Conservation (phyloP, 1,140 invertebrate species). For the Drosophila sucinea region DNA sequence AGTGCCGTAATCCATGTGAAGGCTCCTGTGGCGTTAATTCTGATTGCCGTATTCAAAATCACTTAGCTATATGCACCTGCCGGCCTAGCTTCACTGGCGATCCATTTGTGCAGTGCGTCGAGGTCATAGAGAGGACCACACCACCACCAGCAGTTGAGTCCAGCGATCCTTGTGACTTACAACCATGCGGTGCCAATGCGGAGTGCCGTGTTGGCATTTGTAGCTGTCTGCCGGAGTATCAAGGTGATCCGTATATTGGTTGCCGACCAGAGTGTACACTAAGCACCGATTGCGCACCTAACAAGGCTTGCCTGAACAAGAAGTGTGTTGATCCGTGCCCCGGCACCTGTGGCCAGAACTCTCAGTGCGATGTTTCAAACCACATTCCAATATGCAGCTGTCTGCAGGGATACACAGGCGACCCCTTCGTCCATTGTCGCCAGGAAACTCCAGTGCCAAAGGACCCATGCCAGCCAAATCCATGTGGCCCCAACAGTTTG, state of each 20-base stretch:
- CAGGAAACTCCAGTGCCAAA: conserved; percentile 61
- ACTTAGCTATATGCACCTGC: conserved; percentile 90
- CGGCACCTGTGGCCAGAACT: conserved; percentile 89
- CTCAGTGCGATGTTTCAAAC: conserved; percentile 91
- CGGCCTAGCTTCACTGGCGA: conserved; percentile 87
- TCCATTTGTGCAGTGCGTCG: conserved; percentile 88
- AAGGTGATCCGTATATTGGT: conserved; percentile 87
- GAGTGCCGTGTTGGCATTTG: conserved; percentile 88
- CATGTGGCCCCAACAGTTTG: conserved; percentile 91
- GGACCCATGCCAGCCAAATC: conserved; percentile 89
- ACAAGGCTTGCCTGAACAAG: conserved; percentile 89
- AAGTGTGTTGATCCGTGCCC: conserved; percentile 90
- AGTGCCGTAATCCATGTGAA: conserved; percentile 90
- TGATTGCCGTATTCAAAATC: conserved; percentile 90
- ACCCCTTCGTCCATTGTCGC: conserved; percentile 88
- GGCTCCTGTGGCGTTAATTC: conserved; percentile 91
- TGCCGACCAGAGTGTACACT: conserved; percentile 93
- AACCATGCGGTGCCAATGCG: conserved; percentile 92
- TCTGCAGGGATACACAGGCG: conserved; percentile 87
- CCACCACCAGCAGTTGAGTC: conserved; percentile 83
- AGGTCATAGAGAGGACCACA: conserved; percentile 85
- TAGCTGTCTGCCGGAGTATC: conserved; percentile 86
- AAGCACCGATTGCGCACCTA: conserved; percentile 91
- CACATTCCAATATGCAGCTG: conserved; percentile 91
- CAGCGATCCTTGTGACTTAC: conserved; percentile 87